These are phyloP conservation scores for Forpus xanthops DNA, from an alignment of 2,797 vertebrate genomes.

Conservation along the genomic window DNA sequence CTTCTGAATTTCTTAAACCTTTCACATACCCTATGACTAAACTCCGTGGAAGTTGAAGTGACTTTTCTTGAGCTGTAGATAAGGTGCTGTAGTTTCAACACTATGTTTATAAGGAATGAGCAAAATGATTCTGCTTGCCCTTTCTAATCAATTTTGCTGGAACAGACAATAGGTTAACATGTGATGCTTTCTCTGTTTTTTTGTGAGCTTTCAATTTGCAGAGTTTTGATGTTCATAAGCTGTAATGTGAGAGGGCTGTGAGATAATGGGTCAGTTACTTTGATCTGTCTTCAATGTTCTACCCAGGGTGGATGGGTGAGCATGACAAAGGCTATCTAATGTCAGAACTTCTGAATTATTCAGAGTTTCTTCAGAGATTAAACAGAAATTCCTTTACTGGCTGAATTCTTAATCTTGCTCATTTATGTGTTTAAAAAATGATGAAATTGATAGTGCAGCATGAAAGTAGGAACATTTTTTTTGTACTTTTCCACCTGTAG, in stretches of 20 bases:
- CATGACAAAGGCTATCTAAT: constrained; percentile 69
- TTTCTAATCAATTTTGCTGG: neutral
- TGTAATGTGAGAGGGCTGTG: constrained; percentile 30
- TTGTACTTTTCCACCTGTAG: neutral
- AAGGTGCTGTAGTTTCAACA: neutral
- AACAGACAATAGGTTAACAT: neutral
- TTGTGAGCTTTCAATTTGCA: neutral
- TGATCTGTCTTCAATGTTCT: constrained; percentile 47
- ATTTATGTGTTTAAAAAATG: neutral
- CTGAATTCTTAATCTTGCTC: constrained; percentile 51
- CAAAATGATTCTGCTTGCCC: neutral
- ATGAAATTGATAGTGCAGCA: neutral
- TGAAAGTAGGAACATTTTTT: neutral
- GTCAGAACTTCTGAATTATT: constrained; percentile 82
- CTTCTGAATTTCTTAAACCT: neutral
- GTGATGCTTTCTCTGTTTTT: neutral
- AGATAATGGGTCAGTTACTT: neutral
- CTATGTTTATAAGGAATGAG: neutral
- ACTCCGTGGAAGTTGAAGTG: rapidly evolving
- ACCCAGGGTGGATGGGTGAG: constrained; percentile 19
- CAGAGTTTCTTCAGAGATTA: constrained; percentile 67
- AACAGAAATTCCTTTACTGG: constrained; percentile 47
- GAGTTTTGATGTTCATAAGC: neutral
- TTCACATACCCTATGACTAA: neutral
- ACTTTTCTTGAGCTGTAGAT: neutral